phyloP scores from a whole-genome alignment of 2,113 vertebrate genomes.

The Phylloscopus whistleri region DNA sequence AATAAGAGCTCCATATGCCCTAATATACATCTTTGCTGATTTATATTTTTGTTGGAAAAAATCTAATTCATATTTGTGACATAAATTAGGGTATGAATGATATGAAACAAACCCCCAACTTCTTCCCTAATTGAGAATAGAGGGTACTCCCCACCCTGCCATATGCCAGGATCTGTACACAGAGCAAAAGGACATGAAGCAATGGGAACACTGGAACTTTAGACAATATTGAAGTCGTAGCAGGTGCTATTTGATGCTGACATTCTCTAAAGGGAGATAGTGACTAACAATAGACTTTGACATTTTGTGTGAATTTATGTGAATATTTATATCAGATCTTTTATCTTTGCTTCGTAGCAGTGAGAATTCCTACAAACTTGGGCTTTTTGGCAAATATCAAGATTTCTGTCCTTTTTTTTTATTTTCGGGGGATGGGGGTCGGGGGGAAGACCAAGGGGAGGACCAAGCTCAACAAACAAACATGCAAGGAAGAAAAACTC shows the following conservation, averaged over 20 bases:
- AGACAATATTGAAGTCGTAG: not conserved
- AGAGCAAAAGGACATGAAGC: not conserved
- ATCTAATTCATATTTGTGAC: not conserved
- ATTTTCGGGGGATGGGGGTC: no score
- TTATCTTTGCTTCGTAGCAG: not conserved
- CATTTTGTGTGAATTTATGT: not conserved
- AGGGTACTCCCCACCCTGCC: not conserved
- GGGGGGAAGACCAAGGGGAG: accelerated
- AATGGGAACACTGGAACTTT: not conserved
- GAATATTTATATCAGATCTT: not conserved
- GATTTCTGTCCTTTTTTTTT: not conserved
- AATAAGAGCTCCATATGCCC: not conserved
- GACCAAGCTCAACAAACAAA: not conserved
- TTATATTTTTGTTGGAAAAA: not conserved
- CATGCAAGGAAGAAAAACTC: not conserved
- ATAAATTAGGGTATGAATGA: not conserved
- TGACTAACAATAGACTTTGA: not conserved
- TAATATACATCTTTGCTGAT: not conserved
- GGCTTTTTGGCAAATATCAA: not conserved
- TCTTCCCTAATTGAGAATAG: not conserved
- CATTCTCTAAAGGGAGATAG: not conserved
- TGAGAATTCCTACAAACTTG: not conserved
- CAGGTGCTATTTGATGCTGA: not conserved
- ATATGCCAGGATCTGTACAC: not conserved
- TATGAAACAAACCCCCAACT: not conserved